phyloP scores from a whole-genome alignment of 2,797 vertebrate species.

The Okamejei kenojei region DNA sequence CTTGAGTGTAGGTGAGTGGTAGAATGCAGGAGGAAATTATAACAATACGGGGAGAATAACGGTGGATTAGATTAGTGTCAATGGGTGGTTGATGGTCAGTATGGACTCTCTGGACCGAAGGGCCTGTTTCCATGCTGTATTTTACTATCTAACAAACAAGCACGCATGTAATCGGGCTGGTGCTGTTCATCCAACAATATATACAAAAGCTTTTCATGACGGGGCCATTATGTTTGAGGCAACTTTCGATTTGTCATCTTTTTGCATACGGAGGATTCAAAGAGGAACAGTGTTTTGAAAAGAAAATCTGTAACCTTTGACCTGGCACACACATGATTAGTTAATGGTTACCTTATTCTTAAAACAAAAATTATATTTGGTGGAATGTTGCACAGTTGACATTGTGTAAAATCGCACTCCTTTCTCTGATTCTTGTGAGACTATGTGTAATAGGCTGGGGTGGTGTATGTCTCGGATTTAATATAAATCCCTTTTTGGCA shows the following conservation, averaged over 20 bases:
- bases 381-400: slow-evolving; percentile 9
- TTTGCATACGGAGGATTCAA: neutral
- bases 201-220: neutral
- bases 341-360: slow-evolving; percentile 38
- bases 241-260: neutral
- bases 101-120: too few species aligned
- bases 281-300: slow-evolving; percentile 15
- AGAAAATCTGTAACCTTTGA: slow-evolving; percentile 9
- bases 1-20: too few species aligned
- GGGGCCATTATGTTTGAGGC: neutral
- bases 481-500: slow-evolving; percentile 34
- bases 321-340: slow-evolving; percentile 30
- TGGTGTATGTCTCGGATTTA: slow-evolving; percentile 19
- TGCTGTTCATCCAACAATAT: neutral
- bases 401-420: neutral
- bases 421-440: neutral
- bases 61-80: too few species aligned
- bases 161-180: too few species aligned
- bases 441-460: neutral
- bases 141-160: neutral
- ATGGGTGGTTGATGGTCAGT: too few species aligned
- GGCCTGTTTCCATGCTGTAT: too few species aligned
- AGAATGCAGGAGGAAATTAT: too few species aligned
- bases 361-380: slow-evolving; percentile 35
- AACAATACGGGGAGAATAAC: too few species aligned